phyloP scores from a whole-genome alignment of 2,888 invertebrate genomes.

The Metalampra italica region DNA sequence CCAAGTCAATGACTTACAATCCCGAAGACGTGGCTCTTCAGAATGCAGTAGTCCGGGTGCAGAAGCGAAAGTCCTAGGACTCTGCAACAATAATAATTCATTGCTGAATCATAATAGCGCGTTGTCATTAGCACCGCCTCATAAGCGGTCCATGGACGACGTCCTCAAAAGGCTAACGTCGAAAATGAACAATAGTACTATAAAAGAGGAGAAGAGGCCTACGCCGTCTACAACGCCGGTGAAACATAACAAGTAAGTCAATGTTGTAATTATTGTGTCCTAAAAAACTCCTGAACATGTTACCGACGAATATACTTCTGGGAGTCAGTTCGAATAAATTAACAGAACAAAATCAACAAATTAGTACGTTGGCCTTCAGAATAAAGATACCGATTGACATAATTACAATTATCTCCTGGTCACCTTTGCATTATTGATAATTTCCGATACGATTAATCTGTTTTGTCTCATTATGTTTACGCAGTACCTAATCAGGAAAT shows the following conservation, averaged over 20 bases:
- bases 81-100: conserved; percentile 82
- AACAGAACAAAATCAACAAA: not conserved
- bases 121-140: conserved; percentile 69
- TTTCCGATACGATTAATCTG: conserved; percentile 44
- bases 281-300: not conserved
- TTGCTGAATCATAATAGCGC: conserved; percentile 81
- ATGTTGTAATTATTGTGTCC: not conserved
- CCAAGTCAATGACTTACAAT: conserved; percentile 74
- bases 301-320: not conserved
- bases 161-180: conserved; percentile 91
- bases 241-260: conserved; percentile 73
- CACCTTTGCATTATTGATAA: conserved; percentile 40
- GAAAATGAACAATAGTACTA: conserved; percentile 88
- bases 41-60: conserved; percentile 86
- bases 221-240: conserved; percentile 84
- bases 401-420: conserved; percentile 16
- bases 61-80: conserved; percentile 81
- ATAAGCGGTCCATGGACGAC: conserved; percentile 93
- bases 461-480: conserved; percentile 50
- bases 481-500: conserved; percentile 50
- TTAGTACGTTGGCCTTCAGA: not conserved
- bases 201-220: conserved; percentile 84
- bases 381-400: not conserved
- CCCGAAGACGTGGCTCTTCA: conserved; percentile 77
- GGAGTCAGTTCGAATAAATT: not conserved